Conservation (phyloP, 2,113 vertebrate genomes). For the Microtus montanus region DNA sequence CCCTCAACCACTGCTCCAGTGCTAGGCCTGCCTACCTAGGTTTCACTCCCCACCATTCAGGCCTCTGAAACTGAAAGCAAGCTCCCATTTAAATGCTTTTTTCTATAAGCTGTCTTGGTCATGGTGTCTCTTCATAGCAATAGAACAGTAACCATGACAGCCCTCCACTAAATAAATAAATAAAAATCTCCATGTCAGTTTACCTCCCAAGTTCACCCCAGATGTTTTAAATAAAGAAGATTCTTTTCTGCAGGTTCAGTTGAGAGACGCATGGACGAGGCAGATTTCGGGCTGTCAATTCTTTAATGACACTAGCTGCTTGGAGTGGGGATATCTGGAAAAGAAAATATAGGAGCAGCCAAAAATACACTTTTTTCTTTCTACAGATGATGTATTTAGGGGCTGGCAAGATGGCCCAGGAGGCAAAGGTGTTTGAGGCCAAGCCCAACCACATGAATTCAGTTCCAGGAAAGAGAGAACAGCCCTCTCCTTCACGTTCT, state of each 20-base stretch:
- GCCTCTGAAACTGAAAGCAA: background rate
- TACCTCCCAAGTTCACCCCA: background rate
- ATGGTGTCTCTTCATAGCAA: background rate
- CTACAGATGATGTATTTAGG: background rate
- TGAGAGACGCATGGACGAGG: background rate
- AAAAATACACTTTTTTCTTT: background rate
- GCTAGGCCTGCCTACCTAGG: background rate
- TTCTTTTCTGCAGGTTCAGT: background rate
- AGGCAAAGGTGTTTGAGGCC: background rate
- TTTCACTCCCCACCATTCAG: background rate
- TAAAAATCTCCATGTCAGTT: background rate
- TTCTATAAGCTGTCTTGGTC: background rate
- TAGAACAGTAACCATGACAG: background rate
- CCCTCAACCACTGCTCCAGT: background rate
- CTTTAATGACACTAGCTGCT: background rate
- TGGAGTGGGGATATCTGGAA: background rate
- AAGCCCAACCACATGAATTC: background rate
- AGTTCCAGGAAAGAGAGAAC: background rate
- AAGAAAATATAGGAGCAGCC: background rate
- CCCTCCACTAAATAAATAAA: background rate
- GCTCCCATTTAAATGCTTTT: background rate
- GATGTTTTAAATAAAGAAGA: background rate
- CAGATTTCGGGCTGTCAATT: background rate
- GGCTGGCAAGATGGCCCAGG: background rate
- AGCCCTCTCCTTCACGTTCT: background rate